Conservation (phyloP, 30 jellyfish, hydroid and myxozoan genomes). For the Cassiopea xamachana region DNA sequence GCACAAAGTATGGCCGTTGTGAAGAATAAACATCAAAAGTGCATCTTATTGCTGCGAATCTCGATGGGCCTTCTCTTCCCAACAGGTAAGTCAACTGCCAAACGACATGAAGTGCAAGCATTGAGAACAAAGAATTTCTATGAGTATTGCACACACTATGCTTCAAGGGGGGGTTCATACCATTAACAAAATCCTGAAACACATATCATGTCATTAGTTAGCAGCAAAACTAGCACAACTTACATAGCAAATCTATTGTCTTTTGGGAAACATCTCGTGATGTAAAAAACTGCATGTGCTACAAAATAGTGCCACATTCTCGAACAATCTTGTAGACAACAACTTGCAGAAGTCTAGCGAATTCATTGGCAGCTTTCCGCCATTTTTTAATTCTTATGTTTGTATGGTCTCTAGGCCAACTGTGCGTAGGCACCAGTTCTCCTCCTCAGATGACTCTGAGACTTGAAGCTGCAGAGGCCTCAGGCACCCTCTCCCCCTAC, state of each 20-base stretch:
- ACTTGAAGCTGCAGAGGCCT: too few species aligned
- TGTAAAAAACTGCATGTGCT: constrained; percentile 83
- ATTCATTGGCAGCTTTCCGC: not conserved
- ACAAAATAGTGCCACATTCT: constrained; percentile 92
- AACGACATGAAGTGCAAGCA: too few species aligned
- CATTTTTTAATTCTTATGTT: constrained; percentile 5
- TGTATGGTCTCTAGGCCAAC: constrained; percentile 79
- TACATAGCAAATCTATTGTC: constrained; percentile 80
- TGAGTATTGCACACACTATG: too few species aligned
- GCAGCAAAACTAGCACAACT: constrained; percentile 6
- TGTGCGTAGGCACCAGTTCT: constrained; percentile 22
- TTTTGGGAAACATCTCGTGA: constrained; percentile 89
- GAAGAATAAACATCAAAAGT: too few species aligned
- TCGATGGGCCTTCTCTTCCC: too few species aligned
- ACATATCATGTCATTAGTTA: not conserved
- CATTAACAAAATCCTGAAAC: not conserved
- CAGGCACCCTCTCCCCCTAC: too few species aligned
- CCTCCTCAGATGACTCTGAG: constrained; percentile 7
- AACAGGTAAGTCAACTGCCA: too few species aligned
- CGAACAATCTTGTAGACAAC: not conserved
- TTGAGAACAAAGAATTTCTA: too few species aligned
- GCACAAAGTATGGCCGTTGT: too few species aligned
- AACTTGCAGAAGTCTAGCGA: not conserved
- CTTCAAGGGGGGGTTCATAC: too few species aligned
- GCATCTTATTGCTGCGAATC: too few species aligned